Evolutionary conservation across 2,797 vertebrate species (phyloP), one percentile per base, ranked within the genome.

Genomic region (Peromyscus attwateri): DNA sequence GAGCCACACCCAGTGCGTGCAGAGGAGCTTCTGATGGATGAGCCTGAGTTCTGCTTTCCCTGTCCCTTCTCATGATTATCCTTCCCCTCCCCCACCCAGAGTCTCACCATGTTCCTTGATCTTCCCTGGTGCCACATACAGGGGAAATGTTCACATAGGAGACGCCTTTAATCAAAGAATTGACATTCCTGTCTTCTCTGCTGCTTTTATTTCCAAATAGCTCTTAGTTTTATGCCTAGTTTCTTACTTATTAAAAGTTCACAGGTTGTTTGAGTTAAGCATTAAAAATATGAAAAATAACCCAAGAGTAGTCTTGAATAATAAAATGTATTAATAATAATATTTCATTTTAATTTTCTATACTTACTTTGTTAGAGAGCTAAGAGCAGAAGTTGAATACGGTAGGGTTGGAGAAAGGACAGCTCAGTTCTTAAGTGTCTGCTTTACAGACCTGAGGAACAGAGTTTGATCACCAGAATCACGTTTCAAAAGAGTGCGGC

Each of bases 11-110:
- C 8, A 13, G 79, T 62, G 27, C 85, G 34, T 66, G 5, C 52
- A 23, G 0, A 62, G 37, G 23, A 80, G 29, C 9, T 55, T 37
- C 4, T 25, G 55, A 43, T 31, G 66, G 19, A 79, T 25, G 16
- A 76, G 62, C 31, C 62, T 16, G 62, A 79, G 82, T 95, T 97
- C 87, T 97, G 40, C 75, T 77, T 89, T 92, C 68, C 46, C 9
- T 52, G 64, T 92, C 92, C 92, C 60, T 11, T 73, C 96, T 97
- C 89, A 68, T 49, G 43, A 55, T 13, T 3, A 80, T 19, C 68
- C 49, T 88, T 84, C 31, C n/a, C 40, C 25, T 55, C 25, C 14
- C 34, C 49, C 4, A 49, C 37, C 7, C 55, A 92, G n/a, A 87
- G 37, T 64, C 55, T 57, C 11, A 60, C 2, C 34, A 16, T 11